phyloP scores from a whole-genome alignment of 2,113 vertebrate genomes.

The Cryptotis parvus region DNA sequence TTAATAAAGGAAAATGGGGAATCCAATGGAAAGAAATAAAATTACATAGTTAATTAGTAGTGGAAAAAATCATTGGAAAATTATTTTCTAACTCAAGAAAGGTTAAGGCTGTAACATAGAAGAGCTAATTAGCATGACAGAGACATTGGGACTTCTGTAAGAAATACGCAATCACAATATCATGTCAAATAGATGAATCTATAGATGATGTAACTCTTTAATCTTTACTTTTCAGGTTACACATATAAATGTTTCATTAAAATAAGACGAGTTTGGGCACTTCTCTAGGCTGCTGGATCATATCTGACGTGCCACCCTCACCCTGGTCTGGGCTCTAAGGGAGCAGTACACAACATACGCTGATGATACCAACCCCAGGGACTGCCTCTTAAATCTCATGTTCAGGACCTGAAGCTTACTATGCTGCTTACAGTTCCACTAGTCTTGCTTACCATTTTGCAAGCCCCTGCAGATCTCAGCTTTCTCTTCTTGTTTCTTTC shows the following conservation, averaged over 20 bases:
- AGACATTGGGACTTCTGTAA: background rate
- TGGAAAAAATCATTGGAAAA: background rate
- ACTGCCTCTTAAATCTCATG: no score
- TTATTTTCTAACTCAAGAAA: background rate
- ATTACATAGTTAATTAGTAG: background rate
- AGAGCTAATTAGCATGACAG: background rate
- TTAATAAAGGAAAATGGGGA: background rate
- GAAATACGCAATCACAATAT: background rate
- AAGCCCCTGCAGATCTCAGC: background rate
- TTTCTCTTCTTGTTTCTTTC: background rate
- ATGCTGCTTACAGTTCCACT: background rate
- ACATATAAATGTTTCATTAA: background rate
- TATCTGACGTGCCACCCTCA: background rate
- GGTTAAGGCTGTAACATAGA: background rate
- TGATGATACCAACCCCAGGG: rapidly evolving
- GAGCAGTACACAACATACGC: no score
- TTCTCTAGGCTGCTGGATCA: rapidly evolving
- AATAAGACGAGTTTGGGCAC: background rate
- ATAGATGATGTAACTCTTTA: background rate
- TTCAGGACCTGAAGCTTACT: background rate
- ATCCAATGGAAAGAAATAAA: background rate
- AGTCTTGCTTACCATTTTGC: background rate
- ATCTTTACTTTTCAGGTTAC: background rate
- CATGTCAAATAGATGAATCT: background rate
- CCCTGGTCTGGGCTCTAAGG: background rate